These are phyloP conservation scores for Ceratina calcarata DNA, from an alignment of 1,140 invertebrate genomes.

Conservation along the genomic window DNA sequence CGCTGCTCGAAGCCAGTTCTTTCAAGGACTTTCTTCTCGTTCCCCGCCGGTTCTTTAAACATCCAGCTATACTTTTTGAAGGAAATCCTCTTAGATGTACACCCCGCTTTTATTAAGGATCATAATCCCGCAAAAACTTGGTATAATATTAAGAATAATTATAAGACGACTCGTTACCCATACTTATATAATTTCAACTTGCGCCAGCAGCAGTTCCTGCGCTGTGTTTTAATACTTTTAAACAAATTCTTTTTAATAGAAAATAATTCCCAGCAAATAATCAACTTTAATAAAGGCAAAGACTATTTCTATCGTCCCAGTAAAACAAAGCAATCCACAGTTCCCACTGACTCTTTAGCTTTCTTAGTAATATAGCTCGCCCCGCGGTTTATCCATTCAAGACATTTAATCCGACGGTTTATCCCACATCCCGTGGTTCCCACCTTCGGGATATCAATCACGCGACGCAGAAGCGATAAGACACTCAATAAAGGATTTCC, in stretches of 20 bases:
- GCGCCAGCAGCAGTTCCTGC: too few species aligned
- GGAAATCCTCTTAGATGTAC: constrained; percentile 15
- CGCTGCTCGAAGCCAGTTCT: neutral
- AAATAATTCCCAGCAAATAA: neutral
- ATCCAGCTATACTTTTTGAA: constrained; percentile 1
- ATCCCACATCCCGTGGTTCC: neutral
- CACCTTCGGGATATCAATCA: constrained; percentile 25
- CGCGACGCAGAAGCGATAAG: neutral
- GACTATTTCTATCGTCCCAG: too few species aligned
- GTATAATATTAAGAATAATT: neutral
- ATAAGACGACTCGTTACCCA: neutral
- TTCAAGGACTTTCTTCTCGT: neutral
- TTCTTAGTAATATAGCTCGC: neutral
- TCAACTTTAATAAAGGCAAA: too few species aligned
- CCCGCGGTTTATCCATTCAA: neutral
- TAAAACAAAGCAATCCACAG: neutral
- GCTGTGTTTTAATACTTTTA: neutral
- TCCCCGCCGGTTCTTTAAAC: neutral
- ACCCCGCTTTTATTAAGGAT: neutral
- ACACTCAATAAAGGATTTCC: neutral
- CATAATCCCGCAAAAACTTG: neutral
- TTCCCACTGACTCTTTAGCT: neutral
- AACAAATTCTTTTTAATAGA: neutral
- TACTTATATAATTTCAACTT: neutral
- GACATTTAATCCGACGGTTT: neutral